Evolutionary conservation across 2,113 vertebrate species (phyloP), one percentile per base, ranked within the genome.

Genomic region (Xiphophorus hellerii): DNA sequence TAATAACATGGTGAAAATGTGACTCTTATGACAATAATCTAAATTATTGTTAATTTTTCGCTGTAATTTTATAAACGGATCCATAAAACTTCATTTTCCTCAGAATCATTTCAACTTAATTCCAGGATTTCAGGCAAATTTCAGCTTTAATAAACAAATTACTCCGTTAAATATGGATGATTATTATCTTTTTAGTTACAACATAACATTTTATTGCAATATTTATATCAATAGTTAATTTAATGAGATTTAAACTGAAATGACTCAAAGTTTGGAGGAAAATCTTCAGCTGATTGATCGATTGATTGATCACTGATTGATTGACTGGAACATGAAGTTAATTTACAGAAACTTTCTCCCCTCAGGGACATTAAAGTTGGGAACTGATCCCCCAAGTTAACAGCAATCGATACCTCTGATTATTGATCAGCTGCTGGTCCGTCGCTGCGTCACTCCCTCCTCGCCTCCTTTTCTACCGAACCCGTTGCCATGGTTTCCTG

Each of bases 401-500:
- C 20, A 33, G 25, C 27, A 0, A 15, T 61, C 69, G 12, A 35
- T 77, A 77, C 61, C 75, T 71, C 17, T 65, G 42, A 68, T 39
- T 31, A 62, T 61, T n/a, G 74, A 62, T 69, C 30, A 35, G 30
- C 42, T 28, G 67, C 42, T 29, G 62, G 64, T 39, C 61, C 67
- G 48, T 25, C 33, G 48, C 28, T 61, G 20, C 76, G 62, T 74
- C 72, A 66, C 25, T 58, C 64, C 0, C 8, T 29, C 54, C 3
- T 54, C 62, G 1, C 28, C 69, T 14, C 1, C 5, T 13, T n/a
- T 20, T 25, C 51, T 1, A 10, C 1, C 6, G 63, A 63, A 61
- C n/a, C 76, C 63, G 81, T 81, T 69, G 51, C 71, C 76, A 86
- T 84, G 87, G 81, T 77, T 69, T 69, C 87, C 66, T 29, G 11